phyloP scores from a whole-genome alignment of 2,113 vertebrate genomes.

The Xyrauchen texanus region DNA sequence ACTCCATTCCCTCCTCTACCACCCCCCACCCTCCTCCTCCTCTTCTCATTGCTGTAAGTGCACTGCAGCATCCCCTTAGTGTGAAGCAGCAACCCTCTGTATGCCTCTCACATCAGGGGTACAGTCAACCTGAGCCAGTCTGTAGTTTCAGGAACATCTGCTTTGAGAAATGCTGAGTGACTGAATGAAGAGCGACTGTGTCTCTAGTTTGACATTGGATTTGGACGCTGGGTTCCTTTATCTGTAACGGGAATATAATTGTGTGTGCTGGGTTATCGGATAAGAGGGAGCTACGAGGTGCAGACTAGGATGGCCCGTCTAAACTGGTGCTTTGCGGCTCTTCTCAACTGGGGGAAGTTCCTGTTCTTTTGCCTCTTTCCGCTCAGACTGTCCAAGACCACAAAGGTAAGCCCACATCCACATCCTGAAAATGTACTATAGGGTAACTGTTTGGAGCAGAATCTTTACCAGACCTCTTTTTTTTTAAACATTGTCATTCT shows the following conservation, averaged over 20 bases:
- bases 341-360: conserved; percentile 82
- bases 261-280: conserved; percentile 19
- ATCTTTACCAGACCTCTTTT: neutral
- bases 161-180: neutral
- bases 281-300: neutral
- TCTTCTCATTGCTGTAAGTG: conserved; percentile 54
- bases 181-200: conserved; percentile 13
- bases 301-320: conserved; percentile 75
- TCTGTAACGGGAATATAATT: conserved; percentile 9
- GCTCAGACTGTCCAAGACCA: conserved; percentile 62
- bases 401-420: conserved; percentile 64
- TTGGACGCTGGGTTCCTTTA: conserved; percentile 33
- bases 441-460: neutral
- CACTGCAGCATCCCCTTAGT: conserved; percentile 66
- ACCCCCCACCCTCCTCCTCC: conserved; percentile 44
- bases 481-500: neutral
- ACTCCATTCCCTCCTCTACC: conserved; percentile 49
- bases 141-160: conserved; percentile 23
- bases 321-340: conserved; percentile 78
- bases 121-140: conserved; percentile 35
- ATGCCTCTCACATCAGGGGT: conserved; percentile 32
- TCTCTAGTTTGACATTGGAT: conserved; percentile 26
- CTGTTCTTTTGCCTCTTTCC: conserved; percentile 82
- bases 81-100: conserved; percentile 21
- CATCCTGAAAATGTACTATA: neutral